Conservation (phyloP, 2,888 invertebrate species). For the Troides aeacus region DNA sequence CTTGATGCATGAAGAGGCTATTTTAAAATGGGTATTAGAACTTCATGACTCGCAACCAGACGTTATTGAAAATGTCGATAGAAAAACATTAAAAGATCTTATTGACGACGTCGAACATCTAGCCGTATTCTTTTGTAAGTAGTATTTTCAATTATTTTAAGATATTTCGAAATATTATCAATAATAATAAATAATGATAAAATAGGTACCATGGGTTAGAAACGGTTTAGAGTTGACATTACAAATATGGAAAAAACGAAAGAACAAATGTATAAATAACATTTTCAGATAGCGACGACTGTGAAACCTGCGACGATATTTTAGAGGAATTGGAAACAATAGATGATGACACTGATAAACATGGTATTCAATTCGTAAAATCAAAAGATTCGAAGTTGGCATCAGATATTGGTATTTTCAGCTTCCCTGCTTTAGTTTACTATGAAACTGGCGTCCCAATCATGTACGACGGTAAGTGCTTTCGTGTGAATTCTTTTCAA, state of each 20-base stretch:
- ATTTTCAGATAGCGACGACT: constrained; percentile 88
- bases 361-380: constrained; percentile 96
- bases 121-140: constrained; percentile 94
- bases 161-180: not conserved
- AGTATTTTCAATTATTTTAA: constrained; percentile 8
- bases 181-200: too few species aligned
- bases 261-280: not conserved
- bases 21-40: constrained; percentile 93
- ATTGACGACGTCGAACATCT: constrained; percentile 95
- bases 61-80: constrained; percentile 94
- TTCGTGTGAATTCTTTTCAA: constrained; percentile 2
- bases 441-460: constrained; percentile 96
- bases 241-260: too few species aligned
- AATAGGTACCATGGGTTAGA: too few species aligned
- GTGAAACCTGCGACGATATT: constrained; percentile 90
- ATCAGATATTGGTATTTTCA: constrained; percentile 94
- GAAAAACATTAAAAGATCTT: constrained; percentile 92
- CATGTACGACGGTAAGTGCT: constrained; percentile 93
- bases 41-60: constrained; percentile 91
- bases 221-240: too few species aligned
- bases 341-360: constrained; percentile 94
- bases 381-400: constrained; percentile 94
- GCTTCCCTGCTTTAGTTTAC: constrained; percentile 94
- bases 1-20: constrained; percentile 94
- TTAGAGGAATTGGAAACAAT: constrained; percentile 94